These are phyloP conservation scores for Aphidius colemani DNA, from an alignment of 2,888 invertebrate genomes.

Conservation along the genomic window DNA sequence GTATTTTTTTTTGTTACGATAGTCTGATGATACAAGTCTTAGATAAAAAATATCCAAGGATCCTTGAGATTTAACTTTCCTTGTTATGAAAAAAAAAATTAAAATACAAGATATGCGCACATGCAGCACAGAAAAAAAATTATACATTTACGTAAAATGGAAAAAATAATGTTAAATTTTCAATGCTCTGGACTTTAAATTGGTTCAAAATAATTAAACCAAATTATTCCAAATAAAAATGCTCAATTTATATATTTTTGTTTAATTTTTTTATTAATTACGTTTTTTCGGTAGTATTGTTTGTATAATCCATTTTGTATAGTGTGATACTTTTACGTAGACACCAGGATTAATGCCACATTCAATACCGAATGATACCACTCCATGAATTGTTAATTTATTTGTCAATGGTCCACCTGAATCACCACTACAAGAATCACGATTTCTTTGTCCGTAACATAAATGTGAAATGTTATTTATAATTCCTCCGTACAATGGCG, in stretches of 20 bases:
- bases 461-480: slow-evolving; percentile 34
- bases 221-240: too few species aligned
- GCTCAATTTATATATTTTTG: too few species aligned
- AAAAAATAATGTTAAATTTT: too few species aligned
- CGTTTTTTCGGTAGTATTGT: neutral
- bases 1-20: slow-evolving; percentile 16
- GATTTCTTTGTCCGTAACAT: slow-evolving; percentile 38
- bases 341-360: slow-evolving; percentile 42
- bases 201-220: too few species aligned
- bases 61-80: too few species aligned
- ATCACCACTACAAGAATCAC: slow-evolving; percentile 44
- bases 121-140: too few species aligned
- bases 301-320: slow-evolving; percentile 40
- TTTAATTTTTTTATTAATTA: neutral
- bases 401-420: slow-evolving; percentile 44
- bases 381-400: slow-evolving; percentile 37
- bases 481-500: slow-evolving; percentile 30
- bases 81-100: too few species aligned
- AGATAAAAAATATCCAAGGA: too few species aligned
- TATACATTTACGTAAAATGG: too few species aligned
- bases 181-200: too few species aligned
- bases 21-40: neutral
- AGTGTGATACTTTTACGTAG: slow-evolving; percentile 38
- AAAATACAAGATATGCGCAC: too few species aligned
- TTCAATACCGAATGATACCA: slow-evolving; percentile 43